Percentiles rank a stretch among this genome's conserved stretches.
Conservation (phyloP, 35 echinoderm and acorn worm species). For the Chiridota heheva region DNA sequence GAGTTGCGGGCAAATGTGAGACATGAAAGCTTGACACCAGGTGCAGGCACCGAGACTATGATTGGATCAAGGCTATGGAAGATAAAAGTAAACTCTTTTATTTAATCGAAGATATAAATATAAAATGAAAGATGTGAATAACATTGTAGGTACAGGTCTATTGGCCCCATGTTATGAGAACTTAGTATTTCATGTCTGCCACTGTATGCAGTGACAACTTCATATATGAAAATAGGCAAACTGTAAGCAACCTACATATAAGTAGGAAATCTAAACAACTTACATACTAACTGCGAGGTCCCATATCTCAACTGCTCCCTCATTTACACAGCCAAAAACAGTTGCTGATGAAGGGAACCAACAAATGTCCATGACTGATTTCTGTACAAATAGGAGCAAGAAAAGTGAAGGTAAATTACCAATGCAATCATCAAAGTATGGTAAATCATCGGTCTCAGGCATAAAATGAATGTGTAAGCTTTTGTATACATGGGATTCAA, state of each 20-base stretch:
- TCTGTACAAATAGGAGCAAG: conserved; percentile 42
- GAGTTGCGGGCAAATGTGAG: conserved; percentile 89
- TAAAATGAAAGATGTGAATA: too few species aligned
- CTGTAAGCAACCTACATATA: too few species aligned
- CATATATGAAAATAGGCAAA: too few species aligned
- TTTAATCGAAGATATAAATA: conserved; percentile 3
- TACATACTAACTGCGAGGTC: conserved; percentile 89
- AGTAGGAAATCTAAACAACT: conserved; percentile 21
- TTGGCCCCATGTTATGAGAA: too few species aligned
- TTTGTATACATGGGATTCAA: too few species aligned
- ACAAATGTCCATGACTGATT: conserved; percentile 99
- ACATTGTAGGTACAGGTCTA: neutral
- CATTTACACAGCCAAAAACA: conserved; percentile 99
- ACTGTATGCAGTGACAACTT: too few species aligned
- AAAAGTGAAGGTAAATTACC: too few species aligned
- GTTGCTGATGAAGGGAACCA: conserved; percentile 98
- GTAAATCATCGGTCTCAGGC: too few species aligned
- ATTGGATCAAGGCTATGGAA: conserved; percentile 86
- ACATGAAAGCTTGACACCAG: conserved; percentile 88
- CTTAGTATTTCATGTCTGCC: neutral
- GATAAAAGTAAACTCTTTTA: neutral
- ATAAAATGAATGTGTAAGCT: too few species aligned
- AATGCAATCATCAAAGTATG: too few species aligned
- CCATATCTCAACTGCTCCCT: conserved; percentile 99
- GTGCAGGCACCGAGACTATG: conserved; percentile 91